Evolutionary conservation across 2,888 invertebrate species (phyloP), one percentile per base, ranked within the genome.

Genomic region (Microplitis manilae): DNA sequence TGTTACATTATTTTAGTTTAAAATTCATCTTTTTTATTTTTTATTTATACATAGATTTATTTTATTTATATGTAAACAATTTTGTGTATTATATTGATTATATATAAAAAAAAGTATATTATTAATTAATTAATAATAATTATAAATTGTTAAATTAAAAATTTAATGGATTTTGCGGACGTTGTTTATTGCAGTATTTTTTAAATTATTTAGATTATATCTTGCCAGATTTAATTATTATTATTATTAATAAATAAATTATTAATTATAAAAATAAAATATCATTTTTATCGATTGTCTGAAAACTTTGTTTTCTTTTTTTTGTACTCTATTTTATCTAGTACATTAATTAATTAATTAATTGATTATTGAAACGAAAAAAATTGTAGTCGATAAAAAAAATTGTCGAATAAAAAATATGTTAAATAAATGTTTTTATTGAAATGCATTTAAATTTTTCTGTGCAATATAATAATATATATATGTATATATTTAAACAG

Each of bases 401-500:
- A 13, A 60, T 40, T 9, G 5, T n/a, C 17, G 40, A 75, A 77
- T 68, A 40, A 73, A 39, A 73, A 70, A 75, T 80, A 73, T 73
- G 71, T 50, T 13, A 50, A 50, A 50, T 50, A 50, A 50, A 50
- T 50, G 50, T 50, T 50, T 50, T 50, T 50, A 50, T 50, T 50
- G 50, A 50, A 50, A 50, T 50, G 50, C 13, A 50, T 50, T 50
- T 73, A 71, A 68, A 41, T 77, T 68, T 77, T 75, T 79, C 64
- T 41, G 75, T 50, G 50, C 50, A 50, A 50, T 50, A 50, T 50
- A 8, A 50, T 50, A 50, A 13, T 50, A 13, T 50, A 8, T 77
- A 77, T 75, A 77, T 77, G 71, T 75, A 75, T 70, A 70, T 64
- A 73, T 62, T 41, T 73, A 67, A 61, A 60, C 64, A 71, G 59